Evolutionary conservation across 2,888 invertebrate genomes (phyloP).

Genomic region (Phalera bucephala): DNA sequence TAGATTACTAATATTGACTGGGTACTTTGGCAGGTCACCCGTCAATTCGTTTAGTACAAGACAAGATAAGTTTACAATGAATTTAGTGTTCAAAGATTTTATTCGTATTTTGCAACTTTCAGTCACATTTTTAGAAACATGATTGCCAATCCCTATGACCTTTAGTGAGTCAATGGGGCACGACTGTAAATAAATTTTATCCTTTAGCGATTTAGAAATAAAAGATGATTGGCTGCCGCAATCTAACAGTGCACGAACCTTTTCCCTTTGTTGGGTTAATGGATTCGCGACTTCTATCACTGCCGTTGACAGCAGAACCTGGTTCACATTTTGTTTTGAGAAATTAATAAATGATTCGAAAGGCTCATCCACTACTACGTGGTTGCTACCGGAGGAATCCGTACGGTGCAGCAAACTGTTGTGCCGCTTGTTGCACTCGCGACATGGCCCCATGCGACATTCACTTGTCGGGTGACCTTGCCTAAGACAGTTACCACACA

Average conservation of each 20-base stretch:
- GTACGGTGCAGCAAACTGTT: slow-evolving; percentile 3
- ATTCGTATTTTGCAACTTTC: slow-evolving; percentile 9
- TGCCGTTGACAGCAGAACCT: slow-evolving; percentile 6
- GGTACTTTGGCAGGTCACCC: neutral
- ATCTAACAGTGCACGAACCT: slow-evolving; percentile 5
- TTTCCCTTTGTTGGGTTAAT: neutral
- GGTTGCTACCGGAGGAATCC: neutral
- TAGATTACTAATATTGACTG: neutral
- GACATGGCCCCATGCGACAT: slow-evolving; percentile 4
- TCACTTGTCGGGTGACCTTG: neutral
- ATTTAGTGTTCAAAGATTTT: slow-evolving; percentile 11
- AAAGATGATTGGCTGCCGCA: slow-evolving; percentile 6
- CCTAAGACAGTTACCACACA: slow-evolving; percentile 5
- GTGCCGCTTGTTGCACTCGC: slow-evolving; percentile 4
- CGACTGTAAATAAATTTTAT: neutral
- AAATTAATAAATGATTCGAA: slow-evolving; percentile 4
- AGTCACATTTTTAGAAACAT: neutral
- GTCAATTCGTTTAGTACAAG: slow-evolving; percentile 18
- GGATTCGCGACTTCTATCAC: slow-evolving; percentile 5
- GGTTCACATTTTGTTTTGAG: neutral
- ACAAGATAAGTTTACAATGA: slow-evolving; percentile 11
- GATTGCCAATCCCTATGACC: slow-evolving; percentile 17
- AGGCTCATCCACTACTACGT: neutral
- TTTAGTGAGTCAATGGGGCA: slow-evolving; percentile 6
- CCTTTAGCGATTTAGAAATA: slow-evolving; percentile 5